Evolutionary conservation across 2,888 invertebrate species (phyloP).

Genomic region (Arctia plantaginis): DNA sequence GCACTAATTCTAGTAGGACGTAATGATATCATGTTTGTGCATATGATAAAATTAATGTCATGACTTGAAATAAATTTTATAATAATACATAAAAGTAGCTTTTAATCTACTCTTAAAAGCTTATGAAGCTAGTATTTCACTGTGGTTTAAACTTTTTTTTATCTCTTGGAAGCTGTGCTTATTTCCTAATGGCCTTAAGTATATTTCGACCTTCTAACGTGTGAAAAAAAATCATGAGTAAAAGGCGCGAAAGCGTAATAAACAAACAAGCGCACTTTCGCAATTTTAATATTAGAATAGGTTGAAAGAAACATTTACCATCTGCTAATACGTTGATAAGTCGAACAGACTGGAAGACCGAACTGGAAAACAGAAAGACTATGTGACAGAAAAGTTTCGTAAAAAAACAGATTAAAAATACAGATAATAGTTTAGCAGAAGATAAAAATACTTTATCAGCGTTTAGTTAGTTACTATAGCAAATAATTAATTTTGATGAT

Average conservation of each 20-base stretch:
- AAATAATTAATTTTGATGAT: not conserved
- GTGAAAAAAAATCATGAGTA: not conserved
- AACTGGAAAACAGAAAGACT: conserved; percentile 15
- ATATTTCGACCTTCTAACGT: not conserved
- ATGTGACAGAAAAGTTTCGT: not conserved
- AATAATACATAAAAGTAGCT: not conserved
- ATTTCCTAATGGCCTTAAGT: not conserved
- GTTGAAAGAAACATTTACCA: conserved; percentile 3
- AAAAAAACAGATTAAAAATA: not conserved
- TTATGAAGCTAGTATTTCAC: too few relatives aligned
- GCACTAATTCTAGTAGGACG: conserved; percentile 39
- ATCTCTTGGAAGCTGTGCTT: not conserved
- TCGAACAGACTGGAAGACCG: conserved; percentile 7
- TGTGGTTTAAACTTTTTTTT: not conserved
- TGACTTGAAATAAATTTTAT: not conserved
- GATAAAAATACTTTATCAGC: not conserved
- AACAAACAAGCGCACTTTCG: not conserved
- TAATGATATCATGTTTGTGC: conserved; percentile 39
- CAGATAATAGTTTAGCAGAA: not conserved
- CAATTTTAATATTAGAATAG: not conserved
- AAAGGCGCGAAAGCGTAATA: not conserved
- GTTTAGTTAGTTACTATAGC: not conserved
- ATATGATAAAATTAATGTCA: conserved; percentile 21
- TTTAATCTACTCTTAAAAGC: not conserved
- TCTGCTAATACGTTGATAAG: conserved; percentile 5